These are phyloP conservation scores for Kryptolebias ocellatus DNA, from an alignment of 2,797 vertebrate species.

Conservation along the genomic window DNA sequence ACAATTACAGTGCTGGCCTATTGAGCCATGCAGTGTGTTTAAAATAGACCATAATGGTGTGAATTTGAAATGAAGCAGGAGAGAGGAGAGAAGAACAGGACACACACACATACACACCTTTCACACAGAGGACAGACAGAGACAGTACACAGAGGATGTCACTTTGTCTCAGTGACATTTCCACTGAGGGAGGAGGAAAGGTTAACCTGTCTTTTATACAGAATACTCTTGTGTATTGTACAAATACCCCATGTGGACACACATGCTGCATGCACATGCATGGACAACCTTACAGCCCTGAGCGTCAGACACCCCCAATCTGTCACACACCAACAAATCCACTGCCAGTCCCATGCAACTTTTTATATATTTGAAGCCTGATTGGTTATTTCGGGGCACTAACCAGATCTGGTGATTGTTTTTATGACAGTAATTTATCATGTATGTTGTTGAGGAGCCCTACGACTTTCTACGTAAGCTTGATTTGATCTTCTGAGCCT, in stretches of 20 bases:
- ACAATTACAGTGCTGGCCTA: slow-evolving; percentile 7
- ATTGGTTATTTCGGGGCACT: slow-evolving; percentile 45
- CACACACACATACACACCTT: slow-evolving; percentile 21
- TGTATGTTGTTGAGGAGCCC: background rate
- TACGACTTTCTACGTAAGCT: slow-evolving; percentile 33
- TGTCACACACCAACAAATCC: slow-evolving; percentile 31
- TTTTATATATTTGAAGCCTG: slow-evolving; percentile 21
- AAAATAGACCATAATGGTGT: slow-evolving; percentile 42
- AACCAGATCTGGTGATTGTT: slow-evolving; percentile 15
- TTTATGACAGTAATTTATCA: slow-evolving; percentile 48
- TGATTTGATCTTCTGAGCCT: slow-evolving; percentile 31
- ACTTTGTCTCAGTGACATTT: slow-evolving; percentile 61
- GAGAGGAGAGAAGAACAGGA: slow-evolving; percentile 2
- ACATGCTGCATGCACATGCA: slow-evolving; percentile 20
- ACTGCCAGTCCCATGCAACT: slow-evolving; percentile 7
- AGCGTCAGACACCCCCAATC: slow-evolving; percentile 40
- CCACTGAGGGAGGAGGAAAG: slow-evolving; percentile 53
- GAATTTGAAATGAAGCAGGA: slow-evolving; percentile 39
- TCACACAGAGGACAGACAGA: slow-evolving; percentile 23
- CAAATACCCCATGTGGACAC: slow-evolving; percentile 12
- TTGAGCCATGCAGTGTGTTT: slow-evolving; percentile 24
- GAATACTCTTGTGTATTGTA: slow-evolving; percentile 21
- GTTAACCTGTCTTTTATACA: slow-evolving; percentile 30
- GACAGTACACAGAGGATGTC: slow-evolving; percentile 31
- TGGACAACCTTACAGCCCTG: slow-evolving; percentile 31